Evolutionary conservation across 2,113 vertebrate genomes (phyloP).

Genomic region (Corynorhinus townsendii): DNA sequence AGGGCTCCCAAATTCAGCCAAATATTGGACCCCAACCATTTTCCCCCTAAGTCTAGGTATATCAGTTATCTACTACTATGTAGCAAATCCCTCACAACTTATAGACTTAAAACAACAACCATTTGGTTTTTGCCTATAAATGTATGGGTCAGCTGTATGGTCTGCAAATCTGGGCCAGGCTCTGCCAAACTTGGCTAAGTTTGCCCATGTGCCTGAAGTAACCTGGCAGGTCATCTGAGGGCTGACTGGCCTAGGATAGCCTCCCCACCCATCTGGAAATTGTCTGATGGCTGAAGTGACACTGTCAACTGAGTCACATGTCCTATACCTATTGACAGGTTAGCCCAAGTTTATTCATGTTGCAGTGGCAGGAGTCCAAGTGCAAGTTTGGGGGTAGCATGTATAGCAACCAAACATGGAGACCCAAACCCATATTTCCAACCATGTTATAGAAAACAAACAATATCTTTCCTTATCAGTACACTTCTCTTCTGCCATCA

Average conservation of each 20-base stretch:
- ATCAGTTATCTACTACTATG: neutral
- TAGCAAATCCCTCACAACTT: neutral
- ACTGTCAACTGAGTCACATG: neutral
- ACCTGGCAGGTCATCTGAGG: neutral
- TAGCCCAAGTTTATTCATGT: neutral
- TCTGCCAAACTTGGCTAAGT: neutral
- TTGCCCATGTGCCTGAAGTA: neutral
- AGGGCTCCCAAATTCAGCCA: neutral
- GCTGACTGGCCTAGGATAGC: neutral
- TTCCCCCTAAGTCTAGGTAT: neutral
- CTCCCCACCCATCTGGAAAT: neutral
- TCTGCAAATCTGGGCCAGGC: neutral
- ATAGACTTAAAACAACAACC: neutral
- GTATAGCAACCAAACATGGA: neutral
- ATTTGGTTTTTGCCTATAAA: neutral
- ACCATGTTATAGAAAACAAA: neutral
- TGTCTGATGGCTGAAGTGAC: neutral
- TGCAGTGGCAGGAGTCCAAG: neutral
- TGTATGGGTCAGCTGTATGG: neutral
- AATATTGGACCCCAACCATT: neutral
- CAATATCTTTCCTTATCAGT: neutral
- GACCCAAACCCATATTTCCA: neutral
- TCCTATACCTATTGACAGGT: neutral
- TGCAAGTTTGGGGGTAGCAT: fast-evolving
- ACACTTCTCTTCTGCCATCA: neutral